phyloP scores from a whole-genome alignment of 2,888 invertebrate genomes.

The Polyommatus iphigenia region DNA sequence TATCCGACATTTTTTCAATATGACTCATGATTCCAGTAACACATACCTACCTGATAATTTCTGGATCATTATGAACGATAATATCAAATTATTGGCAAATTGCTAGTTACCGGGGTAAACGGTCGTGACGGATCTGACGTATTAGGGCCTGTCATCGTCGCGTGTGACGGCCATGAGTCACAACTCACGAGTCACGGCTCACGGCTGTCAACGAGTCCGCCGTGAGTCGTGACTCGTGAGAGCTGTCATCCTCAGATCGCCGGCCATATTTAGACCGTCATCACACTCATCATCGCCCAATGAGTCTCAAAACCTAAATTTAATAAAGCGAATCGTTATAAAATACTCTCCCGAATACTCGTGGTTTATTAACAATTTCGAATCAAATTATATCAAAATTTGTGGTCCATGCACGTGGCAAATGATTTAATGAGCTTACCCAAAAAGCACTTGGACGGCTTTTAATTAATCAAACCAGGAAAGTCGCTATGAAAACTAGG shows the following conservation, averaged over 20 bases:
- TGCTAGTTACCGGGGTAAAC: neutral
- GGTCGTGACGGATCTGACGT: constrained; percentile 4
- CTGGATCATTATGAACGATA: neutral
- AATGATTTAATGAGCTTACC: neutral
- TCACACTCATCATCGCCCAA: neutral
- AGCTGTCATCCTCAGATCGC: constrained; percentile 5
- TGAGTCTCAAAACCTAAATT: neutral
- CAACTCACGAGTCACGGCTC: neutral
- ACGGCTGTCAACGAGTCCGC: neutral
- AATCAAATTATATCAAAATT: constrained; percentile 8
- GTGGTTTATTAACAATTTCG: neutral
- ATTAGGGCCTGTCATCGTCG: constrained; percentile 10
- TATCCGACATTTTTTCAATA: neutral
- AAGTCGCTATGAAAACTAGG: neutral
- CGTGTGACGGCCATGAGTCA: constrained; percentile 3
- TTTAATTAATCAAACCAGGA: neutral
- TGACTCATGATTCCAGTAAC: neutral
- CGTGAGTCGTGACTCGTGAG: neutral
- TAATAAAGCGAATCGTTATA: neutral
- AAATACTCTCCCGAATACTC: neutral
- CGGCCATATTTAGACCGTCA: neutral
- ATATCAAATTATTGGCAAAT: neutral
- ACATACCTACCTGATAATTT: neutral
- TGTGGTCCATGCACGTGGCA: neutral
- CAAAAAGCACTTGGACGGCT: neutral